Percentiles rank a stretch among this genome's conserved stretches.
These are phyloP conservation scores for Halocynthia roretzi DNA, from an alignment of 23 tunicate species.

Conservation along the genomic window DNA sequence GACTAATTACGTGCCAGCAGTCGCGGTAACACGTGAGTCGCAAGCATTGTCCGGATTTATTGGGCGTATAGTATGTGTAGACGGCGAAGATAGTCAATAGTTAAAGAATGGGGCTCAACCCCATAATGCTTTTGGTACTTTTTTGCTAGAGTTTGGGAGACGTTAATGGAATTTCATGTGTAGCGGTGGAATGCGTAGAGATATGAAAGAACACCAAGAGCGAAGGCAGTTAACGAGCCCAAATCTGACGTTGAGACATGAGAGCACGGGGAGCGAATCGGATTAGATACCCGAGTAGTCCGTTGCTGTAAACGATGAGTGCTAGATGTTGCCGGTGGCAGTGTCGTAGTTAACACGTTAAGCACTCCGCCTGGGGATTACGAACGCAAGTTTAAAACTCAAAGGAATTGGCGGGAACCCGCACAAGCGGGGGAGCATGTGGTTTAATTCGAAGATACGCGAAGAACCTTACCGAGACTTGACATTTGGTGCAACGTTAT, in stretches of 20 bases:
- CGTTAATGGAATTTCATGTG: conserved; percentile 11
- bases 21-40: conserved; percentile 14
- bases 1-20: conserved; percentile 21
- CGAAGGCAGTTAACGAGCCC: conserved; percentile 1
- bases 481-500: conserved; percentile 5
- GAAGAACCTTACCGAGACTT: conserved; percentile 12
- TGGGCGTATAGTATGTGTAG: conserved; percentile 18
- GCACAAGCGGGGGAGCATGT: conserved; percentile 20
- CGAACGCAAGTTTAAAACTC: conserved; percentile 15
- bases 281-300: too few species aligned
- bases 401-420: conserved; percentile 15
- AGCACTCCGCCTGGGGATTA: conserved; percentile 19
- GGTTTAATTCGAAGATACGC: conserved; percentile 17
- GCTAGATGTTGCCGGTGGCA: too few species aligned
- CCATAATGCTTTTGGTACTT: neutral
- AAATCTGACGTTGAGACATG: neutral
- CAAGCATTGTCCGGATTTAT: conserved; percentile 12
- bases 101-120: conserved; percentile 18
- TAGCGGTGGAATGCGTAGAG: conserved; percentile 24
- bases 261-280: neutral
- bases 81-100: neutral
- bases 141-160: conserved; percentile 1
- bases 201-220: conserved; percentile 6
- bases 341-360: conserved; percentile 15
- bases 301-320: too few species aligned